These are phyloP conservation scores for Graptemys geographica DNA, from an alignment of 2,797 vertebrate species.

Conservation along the genomic window DNA sequence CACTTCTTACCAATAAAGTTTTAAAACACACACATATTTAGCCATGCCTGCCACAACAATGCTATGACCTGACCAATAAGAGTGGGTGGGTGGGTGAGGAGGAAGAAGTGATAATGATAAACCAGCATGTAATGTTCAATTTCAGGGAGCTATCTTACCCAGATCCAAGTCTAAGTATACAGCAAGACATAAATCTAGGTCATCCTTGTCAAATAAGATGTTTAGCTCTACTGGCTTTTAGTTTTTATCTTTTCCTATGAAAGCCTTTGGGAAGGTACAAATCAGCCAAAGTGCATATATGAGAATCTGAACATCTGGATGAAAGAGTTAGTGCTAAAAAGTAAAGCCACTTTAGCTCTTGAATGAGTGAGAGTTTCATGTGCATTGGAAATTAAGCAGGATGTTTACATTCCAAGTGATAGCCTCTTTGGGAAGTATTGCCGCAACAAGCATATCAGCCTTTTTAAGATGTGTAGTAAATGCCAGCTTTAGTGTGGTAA, in stretches of 20 bases:
- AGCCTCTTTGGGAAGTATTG: neutral
- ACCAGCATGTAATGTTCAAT: rapidly evolving
- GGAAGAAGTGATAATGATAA: neutral
- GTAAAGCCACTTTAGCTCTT: neutral
- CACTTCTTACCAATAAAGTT: rapidly evolving
- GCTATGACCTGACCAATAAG: neutral
- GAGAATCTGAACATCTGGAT: neutral
- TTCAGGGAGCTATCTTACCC: rapidly evolving
- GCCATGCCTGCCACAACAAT: neutral
- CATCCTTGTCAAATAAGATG: neutral
- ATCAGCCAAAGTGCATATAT: neutral
- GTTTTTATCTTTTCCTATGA: neutral
- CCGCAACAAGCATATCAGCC: rapidly evolving
- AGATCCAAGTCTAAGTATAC: rapidly evolving
- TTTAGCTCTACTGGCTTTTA: rapidly evolving
- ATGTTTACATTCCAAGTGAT: neutral
- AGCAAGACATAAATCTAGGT: neutral
- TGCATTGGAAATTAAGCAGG: neutral
- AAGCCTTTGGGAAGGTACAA: neutral
- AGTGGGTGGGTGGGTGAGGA: neutral
- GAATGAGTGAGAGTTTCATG: rapidly evolving
- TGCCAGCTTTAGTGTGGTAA: neutral
- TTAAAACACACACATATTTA: no score
- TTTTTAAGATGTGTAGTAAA: rapidly evolving
- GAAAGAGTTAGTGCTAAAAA: neutral